Evolutionary conservation across 2,797 vertebrate species (phyloP).

Genomic region (Dendrocincla fuliginosa): DNA sequence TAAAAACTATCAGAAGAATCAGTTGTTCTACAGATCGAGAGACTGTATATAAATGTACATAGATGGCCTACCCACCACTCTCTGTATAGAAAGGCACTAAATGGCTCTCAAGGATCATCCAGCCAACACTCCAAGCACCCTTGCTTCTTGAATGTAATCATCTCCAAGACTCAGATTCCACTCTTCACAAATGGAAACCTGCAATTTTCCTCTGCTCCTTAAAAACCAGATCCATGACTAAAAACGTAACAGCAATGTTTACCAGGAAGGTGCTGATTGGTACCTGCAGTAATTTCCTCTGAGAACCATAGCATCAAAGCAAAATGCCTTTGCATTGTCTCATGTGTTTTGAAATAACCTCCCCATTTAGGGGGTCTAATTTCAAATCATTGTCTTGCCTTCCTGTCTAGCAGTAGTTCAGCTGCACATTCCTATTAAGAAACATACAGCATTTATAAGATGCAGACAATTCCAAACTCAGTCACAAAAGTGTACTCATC

Average conservation of each 20-base stretch:
- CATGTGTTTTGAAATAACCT: background rate
- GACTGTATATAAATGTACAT: background rate
- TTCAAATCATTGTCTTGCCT: background rate
- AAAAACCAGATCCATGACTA: background rate
- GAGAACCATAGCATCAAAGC: background rate
- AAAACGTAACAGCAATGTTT: background rate
- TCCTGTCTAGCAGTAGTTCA: constrained; percentile 9
- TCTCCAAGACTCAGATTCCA: background rate
- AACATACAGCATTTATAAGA: background rate
- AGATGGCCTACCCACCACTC: background rate
- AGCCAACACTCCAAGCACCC: background rate
- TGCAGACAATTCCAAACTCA: background rate
- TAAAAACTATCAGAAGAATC: background rate
- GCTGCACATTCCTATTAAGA: background rate
- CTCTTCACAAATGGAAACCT: background rate
- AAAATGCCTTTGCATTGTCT: constrained; percentile 13
- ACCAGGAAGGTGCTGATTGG: background rate
- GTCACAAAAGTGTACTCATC: background rate
- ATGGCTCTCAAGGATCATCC: background rate
- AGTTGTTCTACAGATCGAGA: background rate
- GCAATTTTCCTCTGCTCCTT: background rate
- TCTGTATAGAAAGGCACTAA: background rate
- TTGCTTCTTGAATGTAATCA: background rate
- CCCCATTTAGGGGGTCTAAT: background rate
- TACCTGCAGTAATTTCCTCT: constrained; percentile 29